Evolutionary conservation across 2,113 vertebrate genomes (phyloP), one percentile per base, ranked within the genome.

Genomic region (Xiphophorus couchianus): DNA sequence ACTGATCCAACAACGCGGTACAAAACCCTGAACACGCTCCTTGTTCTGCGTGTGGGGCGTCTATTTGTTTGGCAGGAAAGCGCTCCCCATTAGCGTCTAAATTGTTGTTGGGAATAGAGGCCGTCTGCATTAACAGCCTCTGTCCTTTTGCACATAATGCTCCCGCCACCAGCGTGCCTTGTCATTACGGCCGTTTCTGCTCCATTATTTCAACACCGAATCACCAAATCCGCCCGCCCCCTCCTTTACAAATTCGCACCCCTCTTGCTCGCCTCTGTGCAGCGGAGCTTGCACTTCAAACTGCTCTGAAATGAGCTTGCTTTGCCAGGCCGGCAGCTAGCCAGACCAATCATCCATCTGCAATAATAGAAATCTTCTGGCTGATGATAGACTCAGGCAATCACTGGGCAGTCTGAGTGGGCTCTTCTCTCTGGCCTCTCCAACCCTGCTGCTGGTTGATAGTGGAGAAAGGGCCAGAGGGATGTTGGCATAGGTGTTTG

Each of bases 311-410:
- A 89, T 86, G 85, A 92, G 91, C 84, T 86, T 71, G 89, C 82
- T 88, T 86, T 86, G 87, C 88, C 89, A 85, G 90, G 84, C 88
- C 87, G 91, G 88, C 92, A 86, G 85, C 81, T 13, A 58, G 89
- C 90, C 92, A 93, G 90, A 86, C 90, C 91, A 90, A 92, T 92
- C 92, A 91, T 92, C 88, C 88, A 76, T 90, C 89, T 86, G 90
- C 86, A 92, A 92, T 92, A 92, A 92, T 87, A 92, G 90, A 90
- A 93, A 90, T 88, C 84, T 89, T 91, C 81, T 90, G 88, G 88
- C 81, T 92, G 90, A 92, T 92, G 90, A 91, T 89, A 90, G 92
- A 91, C 87, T 78, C 85, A 90, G 86, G 90, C 92, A 93, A 93
- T 93, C 91, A 93, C 80, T 28, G 80, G 84, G 82, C 86, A 73